Evolutionary conservation across 2,113 vertebrate genomes (phyloP).

Genomic region (Strigops habroptila): DNA sequence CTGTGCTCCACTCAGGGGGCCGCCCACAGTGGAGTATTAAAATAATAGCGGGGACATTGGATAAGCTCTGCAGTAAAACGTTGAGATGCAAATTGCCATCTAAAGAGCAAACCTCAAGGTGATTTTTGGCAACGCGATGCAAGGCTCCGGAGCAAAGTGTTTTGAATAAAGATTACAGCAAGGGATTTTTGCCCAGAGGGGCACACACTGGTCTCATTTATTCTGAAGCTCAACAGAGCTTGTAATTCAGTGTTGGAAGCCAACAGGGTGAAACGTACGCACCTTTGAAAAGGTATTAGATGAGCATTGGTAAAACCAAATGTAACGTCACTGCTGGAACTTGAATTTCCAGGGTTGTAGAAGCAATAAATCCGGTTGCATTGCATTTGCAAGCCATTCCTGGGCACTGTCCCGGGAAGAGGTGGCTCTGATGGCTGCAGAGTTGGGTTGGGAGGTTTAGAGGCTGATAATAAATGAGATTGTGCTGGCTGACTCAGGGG

Average conservation of each 20-base stretch:
- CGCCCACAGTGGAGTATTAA: constrained; percentile 28
- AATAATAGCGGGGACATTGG: constrained; percentile 16
- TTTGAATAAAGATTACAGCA: constrained; percentile 43
- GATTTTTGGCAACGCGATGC: constrained; percentile 3
- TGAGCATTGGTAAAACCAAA: constrained; percentile 3
- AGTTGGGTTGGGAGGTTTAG: background rate
- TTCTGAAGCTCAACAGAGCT: constrained; percentile 15
- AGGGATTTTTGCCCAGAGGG: constrained; percentile 4
- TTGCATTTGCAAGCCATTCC: background rate
- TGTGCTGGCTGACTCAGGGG: background rate
- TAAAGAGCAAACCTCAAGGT: constrained; percentile 34
- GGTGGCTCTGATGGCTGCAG: background rate
- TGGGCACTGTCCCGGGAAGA: background rate
- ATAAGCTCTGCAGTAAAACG: constrained; percentile 20
- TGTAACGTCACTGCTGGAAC: background rate
- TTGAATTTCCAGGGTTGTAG: background rate
- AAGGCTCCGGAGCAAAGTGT: background rate
- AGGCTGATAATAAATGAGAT: background rate
- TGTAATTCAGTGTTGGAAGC: constrained; percentile 17
- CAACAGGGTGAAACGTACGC: background rate
- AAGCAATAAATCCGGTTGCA: background rate
- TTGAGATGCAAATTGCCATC: constrained; percentile 47
- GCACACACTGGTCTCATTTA: background rate
- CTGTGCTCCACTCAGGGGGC: background rate
- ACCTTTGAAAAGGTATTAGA: constrained; percentile 35